phyloP scores from a whole-genome alignment of 2,888 invertebrate species.

The Eilema sororculum region DNA sequence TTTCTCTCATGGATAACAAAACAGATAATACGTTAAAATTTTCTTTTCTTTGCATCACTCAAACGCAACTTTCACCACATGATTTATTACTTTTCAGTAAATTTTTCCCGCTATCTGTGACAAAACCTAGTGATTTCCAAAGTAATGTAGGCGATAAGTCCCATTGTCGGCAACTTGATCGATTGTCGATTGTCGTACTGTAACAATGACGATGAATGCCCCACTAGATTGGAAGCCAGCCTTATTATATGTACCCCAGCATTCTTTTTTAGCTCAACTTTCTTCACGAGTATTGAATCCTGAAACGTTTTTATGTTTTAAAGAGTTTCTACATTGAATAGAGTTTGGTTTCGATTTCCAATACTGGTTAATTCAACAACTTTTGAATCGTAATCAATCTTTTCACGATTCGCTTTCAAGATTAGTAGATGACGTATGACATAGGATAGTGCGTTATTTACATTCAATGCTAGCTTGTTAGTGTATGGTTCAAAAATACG shows the following conservation, averaged over 20 bases:
- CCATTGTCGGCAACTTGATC: slow-evolving; percentile 71
- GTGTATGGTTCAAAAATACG: no score
- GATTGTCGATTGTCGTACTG: slow-evolving; percentile 69
- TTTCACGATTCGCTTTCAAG: not conserved
- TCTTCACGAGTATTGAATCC: slow-evolving; percentile 30
- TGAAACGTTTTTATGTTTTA: not conserved
- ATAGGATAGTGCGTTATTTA: not conserved
- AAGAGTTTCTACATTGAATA: not conserved
- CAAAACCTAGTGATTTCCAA: slow-evolving; percentile 60
- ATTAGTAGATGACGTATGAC: not conserved
- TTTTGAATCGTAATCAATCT: not conserved
- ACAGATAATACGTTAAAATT: not conserved
- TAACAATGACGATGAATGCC: slow-evolving; percentile 77
- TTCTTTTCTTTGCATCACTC: not conserved
- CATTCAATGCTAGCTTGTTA: no score
- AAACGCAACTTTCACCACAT: slow-evolving; percentile 16
- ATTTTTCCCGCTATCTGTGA: slow-evolving; percentile 47
- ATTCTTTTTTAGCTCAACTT: slow-evolving; percentile 41
- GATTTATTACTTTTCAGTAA: slow-evolving; percentile 34
- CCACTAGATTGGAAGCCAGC: slow-evolving; percentile 67
- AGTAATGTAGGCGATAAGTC: slow-evolving; percentile 65
- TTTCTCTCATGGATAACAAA: not conserved
- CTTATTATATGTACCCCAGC: slow-evolving; percentile 17
- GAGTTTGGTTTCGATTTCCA: not conserved
- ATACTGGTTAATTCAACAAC: not conserved